A percentile compares a stretch with the other conserved stretches of the same genome.
phyloP scores from a whole-genome alignment of 2,888 invertebrate species.

The Leucozona laternaria region DNA sequence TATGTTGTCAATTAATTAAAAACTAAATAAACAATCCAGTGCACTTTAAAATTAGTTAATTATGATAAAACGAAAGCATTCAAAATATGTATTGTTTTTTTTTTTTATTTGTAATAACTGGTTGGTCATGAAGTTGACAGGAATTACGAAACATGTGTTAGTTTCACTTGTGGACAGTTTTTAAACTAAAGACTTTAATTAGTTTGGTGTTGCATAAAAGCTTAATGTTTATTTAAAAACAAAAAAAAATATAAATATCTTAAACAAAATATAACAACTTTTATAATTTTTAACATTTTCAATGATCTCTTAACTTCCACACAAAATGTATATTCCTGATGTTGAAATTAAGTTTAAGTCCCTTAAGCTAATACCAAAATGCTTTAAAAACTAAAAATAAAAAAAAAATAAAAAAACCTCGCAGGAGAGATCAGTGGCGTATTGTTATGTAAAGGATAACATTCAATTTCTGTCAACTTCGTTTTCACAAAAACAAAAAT shows the following conservation, averaged over 20 bases:
- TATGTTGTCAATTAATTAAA: conserved; percentile 21
- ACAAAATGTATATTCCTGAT: conserved; percentile 26
- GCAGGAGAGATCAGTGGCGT: conserved; percentile 17
- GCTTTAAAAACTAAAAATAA: conserved; percentile 4
- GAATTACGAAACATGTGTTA: background rate
- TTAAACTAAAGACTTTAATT: background rate
- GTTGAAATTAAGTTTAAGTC: conserved; percentile 30
- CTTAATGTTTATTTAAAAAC: conserved; percentile 13
- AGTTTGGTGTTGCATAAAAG: background rate
- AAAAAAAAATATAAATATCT: background rate
- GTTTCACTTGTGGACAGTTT: conserved; percentile 10
- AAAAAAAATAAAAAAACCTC: conserved; percentile 20
- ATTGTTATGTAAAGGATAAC: background rate
- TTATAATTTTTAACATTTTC: conserved; percentile 17
- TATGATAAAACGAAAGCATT: conserved; percentile 12
- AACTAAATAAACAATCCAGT: conserved; percentile 53
- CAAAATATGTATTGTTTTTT: background rate
- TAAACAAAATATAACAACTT: background rate
- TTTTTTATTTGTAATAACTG: background rate
- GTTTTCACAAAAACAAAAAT: conserved; percentile 14
- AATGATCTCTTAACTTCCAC: conserved; percentile 37
- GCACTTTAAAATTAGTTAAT: conserved; percentile 42
- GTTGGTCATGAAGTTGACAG: conserved; percentile 34
- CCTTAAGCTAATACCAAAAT: conserved; percentile 25
- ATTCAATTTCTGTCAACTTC: conserved; percentile 43